A percentile compares a stretch with the other conserved stretches of the same genome.
phyloP scores from a whole-genome alignment of 64 coral and sea anemone species.

The Montipora capricornis region DNA sequence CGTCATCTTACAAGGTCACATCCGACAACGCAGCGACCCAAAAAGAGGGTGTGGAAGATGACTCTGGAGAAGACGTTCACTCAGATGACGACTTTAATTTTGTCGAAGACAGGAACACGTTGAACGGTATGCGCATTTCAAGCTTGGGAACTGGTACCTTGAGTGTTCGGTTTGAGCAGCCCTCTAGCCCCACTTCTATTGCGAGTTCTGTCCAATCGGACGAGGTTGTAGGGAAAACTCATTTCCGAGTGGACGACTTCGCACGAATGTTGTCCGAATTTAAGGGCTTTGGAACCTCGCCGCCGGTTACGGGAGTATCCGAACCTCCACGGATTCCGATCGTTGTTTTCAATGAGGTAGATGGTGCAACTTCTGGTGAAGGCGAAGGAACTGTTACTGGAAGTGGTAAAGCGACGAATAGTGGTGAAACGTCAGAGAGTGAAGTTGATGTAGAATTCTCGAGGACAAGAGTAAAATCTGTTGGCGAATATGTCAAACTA shows the following conservation, averaged over 20 bases:
- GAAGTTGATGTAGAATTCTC: not conserved
- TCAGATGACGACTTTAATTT: conserved; percentile 97
- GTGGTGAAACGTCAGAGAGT: not conserved
- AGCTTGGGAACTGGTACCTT: conserved; percentile 7
- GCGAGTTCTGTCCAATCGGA: not conserved
- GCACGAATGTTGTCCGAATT: conserved; percentile 90
- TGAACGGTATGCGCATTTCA: conserved; percentile 7
- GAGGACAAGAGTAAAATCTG: conserved; percentile 28
- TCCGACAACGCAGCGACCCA: not conserved
- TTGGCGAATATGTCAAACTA: conserved; percentile 51
- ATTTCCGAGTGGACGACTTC: conserved; percentile 84
- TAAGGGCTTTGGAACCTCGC: conserved; percentile 67
- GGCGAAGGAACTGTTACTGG: not conserved
- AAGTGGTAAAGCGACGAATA: not conserved
- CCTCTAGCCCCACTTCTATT: not conserved
- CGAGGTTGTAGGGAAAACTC: conserved; percentile 5
- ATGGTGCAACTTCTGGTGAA: not conserved
- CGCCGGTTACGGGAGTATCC: not conserved
- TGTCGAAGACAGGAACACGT: conserved; percentile 80
- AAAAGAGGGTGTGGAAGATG: conserved; percentile 21
- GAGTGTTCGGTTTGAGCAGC: not conserved
- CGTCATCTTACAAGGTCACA: not conserved
- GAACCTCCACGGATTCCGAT: conserved; percentile 52
- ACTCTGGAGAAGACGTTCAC: conserved; percentile 75
- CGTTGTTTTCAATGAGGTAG: not conserved